Evolutionary conservation across 2,888 invertebrate genomes (phyloP).

Genomic region (Drosophila macrospina): DNA sequence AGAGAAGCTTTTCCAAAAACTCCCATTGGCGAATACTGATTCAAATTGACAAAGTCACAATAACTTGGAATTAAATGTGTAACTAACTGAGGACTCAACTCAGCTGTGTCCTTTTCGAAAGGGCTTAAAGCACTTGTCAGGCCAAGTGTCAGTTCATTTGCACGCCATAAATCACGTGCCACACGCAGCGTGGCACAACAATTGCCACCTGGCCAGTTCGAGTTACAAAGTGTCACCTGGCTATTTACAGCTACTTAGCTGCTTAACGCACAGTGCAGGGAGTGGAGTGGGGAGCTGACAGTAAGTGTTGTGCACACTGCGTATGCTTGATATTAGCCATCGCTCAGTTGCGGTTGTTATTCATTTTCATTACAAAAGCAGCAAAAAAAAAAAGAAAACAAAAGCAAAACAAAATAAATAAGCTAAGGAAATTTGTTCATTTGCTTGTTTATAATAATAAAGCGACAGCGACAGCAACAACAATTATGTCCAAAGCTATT

Average conservation of each 20-base stretch:
- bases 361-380: conserved; percentile 44
- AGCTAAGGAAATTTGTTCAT: conserved; percentile 6
- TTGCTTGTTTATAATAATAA: conserved; percentile 29
- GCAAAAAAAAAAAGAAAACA: not conserved
- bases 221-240: conserved; percentile 26
- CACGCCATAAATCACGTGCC: conserved; percentile 47
- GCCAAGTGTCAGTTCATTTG: conserved; percentile 51
- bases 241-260: conserved; percentile 29
- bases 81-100: not conserved
- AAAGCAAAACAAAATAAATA: conserved; percentile 13
- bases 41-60: conserved; percentile 18
- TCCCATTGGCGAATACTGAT: conserved; percentile 3
- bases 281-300: no score
- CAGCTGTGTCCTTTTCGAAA: conserved; percentile 3
- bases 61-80: conserved; percentile 5
- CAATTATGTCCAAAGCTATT: conserved; percentile 48
- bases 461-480: conserved; percentile 12
- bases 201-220: conserved; percentile 22
- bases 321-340: conserved; percentile 30
- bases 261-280: conserved; percentile 2
- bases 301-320: not conserved
- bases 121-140: conserved; percentile 42
- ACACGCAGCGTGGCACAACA: conserved; percentile 44
- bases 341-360: conserved; percentile 21
- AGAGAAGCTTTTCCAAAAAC: no score